Percentiles rank a stretch among this genome's conserved stretches.
Evolutionary conservation across 2,797 vertebrate species (phyloP).

Genomic region (Syngnathus acus): DNA sequence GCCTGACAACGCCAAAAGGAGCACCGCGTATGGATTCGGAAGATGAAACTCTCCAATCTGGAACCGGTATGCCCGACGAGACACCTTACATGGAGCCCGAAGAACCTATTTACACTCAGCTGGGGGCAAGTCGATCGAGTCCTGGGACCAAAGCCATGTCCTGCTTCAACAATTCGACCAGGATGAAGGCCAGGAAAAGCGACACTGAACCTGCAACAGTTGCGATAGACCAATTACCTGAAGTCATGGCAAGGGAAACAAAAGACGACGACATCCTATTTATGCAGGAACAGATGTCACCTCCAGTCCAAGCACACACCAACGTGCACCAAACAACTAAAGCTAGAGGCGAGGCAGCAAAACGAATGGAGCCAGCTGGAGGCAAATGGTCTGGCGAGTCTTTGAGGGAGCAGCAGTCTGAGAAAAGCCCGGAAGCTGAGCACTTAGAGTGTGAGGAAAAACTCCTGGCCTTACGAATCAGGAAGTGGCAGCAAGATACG

Average conservation of each 20-base stretch:
- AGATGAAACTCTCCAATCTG: conserved; percentile 36
- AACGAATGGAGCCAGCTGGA: neutral
- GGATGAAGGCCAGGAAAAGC: conserved; percentile 9
- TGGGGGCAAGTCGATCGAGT: conserved; percentile 18
- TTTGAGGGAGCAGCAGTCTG: conserved; percentile 52
- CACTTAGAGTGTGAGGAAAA: conserved; percentile 60
- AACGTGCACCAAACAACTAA: neutral
- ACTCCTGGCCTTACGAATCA: conserved; percentile 52
- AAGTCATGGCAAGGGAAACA: conserved; percentile 14
- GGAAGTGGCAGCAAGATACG: conserved; percentile 65
- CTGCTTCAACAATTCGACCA: conserved; percentile 33
- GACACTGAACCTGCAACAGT: conserved; percentile 10
- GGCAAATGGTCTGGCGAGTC: conserved; percentile 17
- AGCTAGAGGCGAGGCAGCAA: conserved; percentile 7
- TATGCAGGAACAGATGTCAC: neutral
- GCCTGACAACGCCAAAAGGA: conserved; percentile 29
- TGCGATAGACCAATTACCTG: conserved; percentile 20
- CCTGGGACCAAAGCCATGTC: neutral
- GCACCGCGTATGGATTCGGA: conserved; percentile 37
- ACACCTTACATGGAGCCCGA: conserved; percentile 38
- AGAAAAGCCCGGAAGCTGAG: conserved; percentile 60
- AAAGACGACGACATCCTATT: neutral
- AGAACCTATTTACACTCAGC: conserved; percentile 19
- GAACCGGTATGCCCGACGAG: conserved; percentile 33
- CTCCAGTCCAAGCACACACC: neutral